Percentiles rank a stretch among this genome's conserved stretches.
Conservation (phyloP, 2,888 invertebrate species). For the Acrobasis suavella region DNA sequence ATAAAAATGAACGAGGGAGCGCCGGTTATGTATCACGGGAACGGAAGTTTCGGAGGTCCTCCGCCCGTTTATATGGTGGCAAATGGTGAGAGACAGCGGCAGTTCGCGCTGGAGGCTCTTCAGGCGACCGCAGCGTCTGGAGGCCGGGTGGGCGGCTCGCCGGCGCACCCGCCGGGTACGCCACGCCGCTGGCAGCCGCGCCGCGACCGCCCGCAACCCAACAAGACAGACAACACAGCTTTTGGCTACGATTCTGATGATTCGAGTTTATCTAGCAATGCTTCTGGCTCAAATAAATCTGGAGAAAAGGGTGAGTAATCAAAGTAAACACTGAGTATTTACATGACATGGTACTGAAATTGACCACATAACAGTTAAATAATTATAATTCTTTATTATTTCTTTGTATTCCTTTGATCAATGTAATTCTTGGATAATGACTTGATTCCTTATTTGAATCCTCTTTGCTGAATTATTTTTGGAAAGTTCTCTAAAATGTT, state of each 20-base stretch:
- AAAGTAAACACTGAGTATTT: neutral
- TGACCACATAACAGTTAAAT: neutral
- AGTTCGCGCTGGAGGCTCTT: conserved; percentile 61
- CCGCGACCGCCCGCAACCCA: conserved; percentile 50
- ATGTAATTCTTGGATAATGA: neutral
- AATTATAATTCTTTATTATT: neutral
- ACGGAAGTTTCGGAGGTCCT: conserved; percentile 57
- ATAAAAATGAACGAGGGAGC: conserved; percentile 66
- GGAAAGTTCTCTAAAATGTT: neutral
- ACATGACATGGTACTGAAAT: neutral
- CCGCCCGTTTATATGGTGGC: conserved; percentile 60
- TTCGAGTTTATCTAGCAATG: conserved; percentile 76
- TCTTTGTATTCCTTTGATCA: neutral
- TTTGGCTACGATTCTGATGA: conserved; percentile 77
- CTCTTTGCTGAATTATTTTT: neutral
- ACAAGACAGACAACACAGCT: conserved; percentile 58
- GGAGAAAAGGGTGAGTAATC: conserved; percentile 63
- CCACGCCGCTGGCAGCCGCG: conserved; percentile 59
- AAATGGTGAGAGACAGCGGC: conserved; percentile 57
- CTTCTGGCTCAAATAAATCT: conserved; percentile 73
- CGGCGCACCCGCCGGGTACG: conserved; percentile 39
- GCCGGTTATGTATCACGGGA: conserved; percentile 68
- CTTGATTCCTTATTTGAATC: neutral
- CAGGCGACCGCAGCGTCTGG: conserved; percentile 50
- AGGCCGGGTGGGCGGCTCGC: conserved; percentile 42